A percentile compares a stretch with the other conserved stretches of the same genome.
These are phyloP conservation scores for Apamea monoglypha DNA, from an alignment of 2,888 invertebrate species.

Conservation along the genomic window DNA sequence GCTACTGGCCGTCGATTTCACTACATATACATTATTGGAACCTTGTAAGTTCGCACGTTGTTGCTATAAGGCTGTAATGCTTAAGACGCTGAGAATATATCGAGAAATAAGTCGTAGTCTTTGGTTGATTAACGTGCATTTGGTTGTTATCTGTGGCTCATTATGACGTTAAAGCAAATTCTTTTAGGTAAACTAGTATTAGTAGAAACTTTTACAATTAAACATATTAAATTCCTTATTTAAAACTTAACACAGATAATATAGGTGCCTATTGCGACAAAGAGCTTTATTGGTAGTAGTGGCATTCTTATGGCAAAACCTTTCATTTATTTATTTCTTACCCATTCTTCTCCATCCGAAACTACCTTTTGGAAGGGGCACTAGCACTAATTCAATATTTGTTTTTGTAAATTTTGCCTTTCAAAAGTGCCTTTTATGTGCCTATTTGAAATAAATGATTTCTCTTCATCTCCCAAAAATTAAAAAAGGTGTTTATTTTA, in stretches of 20 bases:
- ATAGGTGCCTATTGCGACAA: too few relatives aligned
- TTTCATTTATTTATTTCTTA: not conserved
- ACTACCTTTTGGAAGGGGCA: not conserved
- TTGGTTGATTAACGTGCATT: not conserved
- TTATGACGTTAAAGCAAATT: not conserved
- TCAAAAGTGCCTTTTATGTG: not conserved
- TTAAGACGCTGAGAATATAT: not conserved
- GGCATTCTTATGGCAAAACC: not conserved
- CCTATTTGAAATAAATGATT: not conserved
- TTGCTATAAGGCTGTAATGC: not conserved
- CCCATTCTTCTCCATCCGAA: not conserved
- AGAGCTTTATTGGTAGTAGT: not conserved
- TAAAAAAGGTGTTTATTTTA: too few relatives aligned
- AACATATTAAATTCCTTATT: not conserved
- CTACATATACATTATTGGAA: conserved; percentile 43
- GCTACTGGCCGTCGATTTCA: conserved; percentile 50
- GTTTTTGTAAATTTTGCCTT: not conserved
- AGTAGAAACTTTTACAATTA: not conserved
- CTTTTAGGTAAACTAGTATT: too few relatives aligned
- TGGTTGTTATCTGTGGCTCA: not conserved
- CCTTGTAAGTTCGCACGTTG: conserved; percentile 30
- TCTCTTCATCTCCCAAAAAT: not conserved
- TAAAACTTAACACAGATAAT: not conserved
- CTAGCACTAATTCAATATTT: not conserved
- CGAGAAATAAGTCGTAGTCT: not conserved